phyloP scores from a whole-genome alignment of 2,113 vertebrate genomes.

The Triplophysa siluroides region DNA sequence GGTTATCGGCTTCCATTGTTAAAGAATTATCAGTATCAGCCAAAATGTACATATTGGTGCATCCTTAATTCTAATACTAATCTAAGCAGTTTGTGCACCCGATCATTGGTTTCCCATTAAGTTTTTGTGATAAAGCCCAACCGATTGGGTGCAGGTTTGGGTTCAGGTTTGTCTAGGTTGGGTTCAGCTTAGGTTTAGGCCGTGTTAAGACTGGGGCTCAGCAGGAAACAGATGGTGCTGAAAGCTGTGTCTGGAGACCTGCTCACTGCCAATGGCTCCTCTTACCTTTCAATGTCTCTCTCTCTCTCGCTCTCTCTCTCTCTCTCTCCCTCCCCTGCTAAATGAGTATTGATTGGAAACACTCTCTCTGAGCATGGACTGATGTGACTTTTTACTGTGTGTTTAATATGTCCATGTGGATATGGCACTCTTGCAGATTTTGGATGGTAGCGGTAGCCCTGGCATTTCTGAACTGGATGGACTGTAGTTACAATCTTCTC shows the following conservation, averaged over 20 bases:
- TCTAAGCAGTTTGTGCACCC: too few relatives aligned
- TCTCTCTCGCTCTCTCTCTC: not conserved
- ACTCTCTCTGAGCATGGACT: constrained; percentile 20
- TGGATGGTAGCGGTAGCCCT: not conserved
- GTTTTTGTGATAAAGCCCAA: not conserved
- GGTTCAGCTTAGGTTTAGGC: not conserved
- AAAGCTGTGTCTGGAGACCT: constrained; percentile 43
- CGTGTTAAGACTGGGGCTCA: constrained; percentile 2
- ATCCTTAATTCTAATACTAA: too few relatives aligned
- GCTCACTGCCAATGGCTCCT: constrained; percentile 17
- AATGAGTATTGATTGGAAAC: constrained; percentile 44
- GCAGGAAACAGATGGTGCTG: constrained; percentile 56
- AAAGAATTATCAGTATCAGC: too few relatives aligned
- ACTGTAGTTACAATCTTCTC: not conserved
- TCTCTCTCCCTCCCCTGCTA: not conserved
- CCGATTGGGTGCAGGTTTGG: not conserved
- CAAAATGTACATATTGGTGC: too few relatives aligned
- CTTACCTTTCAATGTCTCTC: constrained; percentile 14
- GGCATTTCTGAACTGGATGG: not conserved
- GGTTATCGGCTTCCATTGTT: too few relatives aligned
- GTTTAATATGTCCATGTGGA: constrained; percentile 1
- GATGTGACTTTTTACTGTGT: not conserved
- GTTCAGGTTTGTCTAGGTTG: not conserved
- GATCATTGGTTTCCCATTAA: not conserved
- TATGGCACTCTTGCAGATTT: constrained; percentile 8